Percentiles rank a stretch among this genome's conserved stretches.
These are phyloP conservation scores for Chloromyia formosa DNA, from an alignment of 2,888 invertebrate genomes.

Conservation along the genomic window DNA sequence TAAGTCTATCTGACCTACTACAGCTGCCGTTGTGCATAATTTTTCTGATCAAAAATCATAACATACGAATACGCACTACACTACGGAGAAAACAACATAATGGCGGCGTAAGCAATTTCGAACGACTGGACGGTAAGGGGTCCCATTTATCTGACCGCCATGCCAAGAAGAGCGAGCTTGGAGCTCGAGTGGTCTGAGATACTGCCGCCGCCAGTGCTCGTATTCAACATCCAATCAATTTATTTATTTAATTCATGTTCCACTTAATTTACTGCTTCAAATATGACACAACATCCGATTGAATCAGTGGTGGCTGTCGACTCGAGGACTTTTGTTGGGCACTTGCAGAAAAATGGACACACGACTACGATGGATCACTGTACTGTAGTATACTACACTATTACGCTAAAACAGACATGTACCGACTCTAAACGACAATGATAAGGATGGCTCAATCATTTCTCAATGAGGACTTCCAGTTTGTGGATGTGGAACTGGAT, in stretches of 20 bases:
- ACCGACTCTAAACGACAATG: neutral
- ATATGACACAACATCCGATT: slow-evolving; percentile 51
- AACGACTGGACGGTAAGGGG: slow-evolving; percentile 6
- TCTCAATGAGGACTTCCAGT: slow-evolving; percentile 28
- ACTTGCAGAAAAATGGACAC: slow-evolving; percentile 40
- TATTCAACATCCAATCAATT: slow-evolving; percentile 45
- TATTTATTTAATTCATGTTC: slow-evolving; percentile 48
- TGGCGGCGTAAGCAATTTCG: slow-evolving; percentile 19
- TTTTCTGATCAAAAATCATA: neutral
- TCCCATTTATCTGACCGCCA: slow-evolving; percentile 30
- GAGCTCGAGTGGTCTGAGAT: slow-evolving; percentile 32
- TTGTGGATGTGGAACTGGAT: neutral
- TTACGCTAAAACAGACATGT: too few relatives aligned
- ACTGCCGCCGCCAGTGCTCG: slow-evolving; percentile 8
- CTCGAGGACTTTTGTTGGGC: slow-evolving; percentile 40
- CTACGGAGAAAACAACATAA: slow-evolving; percentile 13
- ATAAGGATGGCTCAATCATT: neutral
- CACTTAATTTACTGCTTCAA: slow-evolving; percentile 50
- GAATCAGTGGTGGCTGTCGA: slow-evolving; percentile 46
- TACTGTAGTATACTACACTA: too few relatives aligned
- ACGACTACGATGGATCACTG: slow-evolving; percentile 21
- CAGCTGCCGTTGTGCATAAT: too few relatives aligned
- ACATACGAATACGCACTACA: too few relatives aligned
- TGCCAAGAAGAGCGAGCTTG: too few relatives aligned
- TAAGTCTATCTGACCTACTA: too few relatives aligned